Percentiles rank a stretch among this genome's conserved stretches.
Conservation (phyloP, 1,140 invertebrate species). For the Dysdera silvatica region DNA sequence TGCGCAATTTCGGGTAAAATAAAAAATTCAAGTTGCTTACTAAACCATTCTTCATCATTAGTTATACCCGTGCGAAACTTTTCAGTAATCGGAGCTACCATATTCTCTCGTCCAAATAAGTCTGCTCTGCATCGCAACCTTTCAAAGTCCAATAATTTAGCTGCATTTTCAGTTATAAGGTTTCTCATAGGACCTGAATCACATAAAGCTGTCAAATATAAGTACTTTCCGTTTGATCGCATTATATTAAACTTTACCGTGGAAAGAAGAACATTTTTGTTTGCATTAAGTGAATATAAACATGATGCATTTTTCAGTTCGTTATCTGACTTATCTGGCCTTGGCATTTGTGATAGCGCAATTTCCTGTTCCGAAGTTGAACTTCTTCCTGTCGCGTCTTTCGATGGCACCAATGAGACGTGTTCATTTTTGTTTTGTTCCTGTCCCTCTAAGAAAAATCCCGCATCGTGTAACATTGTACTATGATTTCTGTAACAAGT, state of each 20-base stretch:
- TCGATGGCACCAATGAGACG: no score
- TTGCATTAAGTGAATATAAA: background rate
- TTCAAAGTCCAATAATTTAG: conserved; percentile 11
- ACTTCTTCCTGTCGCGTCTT: no score
- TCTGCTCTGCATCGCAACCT: background rate
- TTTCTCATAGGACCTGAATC: background rate
- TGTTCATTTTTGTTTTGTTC: no score
- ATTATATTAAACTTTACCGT: background rate
- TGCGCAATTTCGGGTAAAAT: background rate
- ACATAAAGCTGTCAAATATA: background rate
- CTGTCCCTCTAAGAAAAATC: no score
- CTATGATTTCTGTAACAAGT: no score
- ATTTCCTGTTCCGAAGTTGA: no score
- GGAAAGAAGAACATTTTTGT: background rate
- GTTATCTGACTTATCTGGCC: no score
- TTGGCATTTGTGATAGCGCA: no score
- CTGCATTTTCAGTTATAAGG: background rate
- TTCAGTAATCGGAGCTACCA: background rate
- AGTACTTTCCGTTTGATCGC: background rate
- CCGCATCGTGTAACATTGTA: no score
- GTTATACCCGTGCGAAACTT: conserved; percentile 5
- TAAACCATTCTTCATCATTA: background rate
- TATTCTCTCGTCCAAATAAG: background rate
- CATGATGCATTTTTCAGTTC: background rate
- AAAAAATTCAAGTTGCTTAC: conserved; percentile 28